Evolutionary conservation across 2,113 vertebrate genomes (phyloP).

Genomic region (Dipodomys ordii): DNA sequence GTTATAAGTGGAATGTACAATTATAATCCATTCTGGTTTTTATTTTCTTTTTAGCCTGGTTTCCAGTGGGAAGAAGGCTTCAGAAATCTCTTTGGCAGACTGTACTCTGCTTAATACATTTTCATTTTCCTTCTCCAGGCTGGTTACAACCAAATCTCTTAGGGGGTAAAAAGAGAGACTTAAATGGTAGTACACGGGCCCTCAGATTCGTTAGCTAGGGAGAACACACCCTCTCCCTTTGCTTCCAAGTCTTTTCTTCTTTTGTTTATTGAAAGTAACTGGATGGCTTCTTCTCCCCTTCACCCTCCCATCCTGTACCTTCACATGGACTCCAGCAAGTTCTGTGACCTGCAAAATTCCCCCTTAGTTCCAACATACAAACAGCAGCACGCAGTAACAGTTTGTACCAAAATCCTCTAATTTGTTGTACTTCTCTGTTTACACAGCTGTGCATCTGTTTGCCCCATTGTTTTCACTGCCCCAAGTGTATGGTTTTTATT

Average conservation of each 20-base stretch:
- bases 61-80: slow-evolving; percentile 72
- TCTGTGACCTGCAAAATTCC: background rate
- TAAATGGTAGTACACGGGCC: background rate
- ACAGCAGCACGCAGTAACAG: background rate
- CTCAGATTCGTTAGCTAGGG: background rate
- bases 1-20: slow-evolving; percentile 76
- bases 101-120: slow-evolving; percentile 56
- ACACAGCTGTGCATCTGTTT: slow-evolving; percentile 65
- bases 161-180: background rate
- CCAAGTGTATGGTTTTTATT: slow-evolving; percentile 49
- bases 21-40: slow-evolving; percentile 76
- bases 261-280: background rate
- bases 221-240: background rate
- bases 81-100: slow-evolving; percentile 71
- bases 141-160: slow-evolving; percentile 58
- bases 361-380: background rate
- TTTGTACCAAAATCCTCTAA: slow-evolving; percentile 49
- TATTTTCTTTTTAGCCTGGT: slow-evolving; percentile 75
- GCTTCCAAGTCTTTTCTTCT: slow-evolving; percentile 10
- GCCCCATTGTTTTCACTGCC: slow-evolving; percentile 9
- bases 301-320: background rate
- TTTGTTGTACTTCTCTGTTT: slow-evolving; percentile 65
- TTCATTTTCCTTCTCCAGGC: slow-evolving; percentile 62
- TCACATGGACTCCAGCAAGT: background rate
- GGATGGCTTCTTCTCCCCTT: background rate